Evolutionary conservation across 1,140 invertebrate species (phyloP).

Genomic region (Halesus radiatus): DNA sequence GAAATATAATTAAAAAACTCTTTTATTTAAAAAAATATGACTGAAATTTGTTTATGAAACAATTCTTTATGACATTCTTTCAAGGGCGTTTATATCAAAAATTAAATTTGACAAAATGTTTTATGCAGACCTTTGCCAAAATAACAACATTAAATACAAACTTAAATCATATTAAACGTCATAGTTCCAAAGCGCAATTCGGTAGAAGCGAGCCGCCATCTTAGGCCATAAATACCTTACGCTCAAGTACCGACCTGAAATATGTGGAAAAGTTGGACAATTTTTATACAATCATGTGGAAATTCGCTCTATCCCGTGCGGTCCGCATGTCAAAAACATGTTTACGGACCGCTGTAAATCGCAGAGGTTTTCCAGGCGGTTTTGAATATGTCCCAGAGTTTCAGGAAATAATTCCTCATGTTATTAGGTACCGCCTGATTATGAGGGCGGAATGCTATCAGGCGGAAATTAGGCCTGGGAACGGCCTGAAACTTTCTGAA

Average conservation of each 20-base stretch:
- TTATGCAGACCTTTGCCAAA: background rate
- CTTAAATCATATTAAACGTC: too few relatives aligned
- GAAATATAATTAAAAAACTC: too few relatives aligned
- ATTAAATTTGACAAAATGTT: too few relatives aligned
- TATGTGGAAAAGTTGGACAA: constrained; percentile 8
- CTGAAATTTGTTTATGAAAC: too few relatives aligned
- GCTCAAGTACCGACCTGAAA: background rate
- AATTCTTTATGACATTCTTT: too few relatives aligned
- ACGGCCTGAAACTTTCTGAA: background rate
- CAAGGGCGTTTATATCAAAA: too few relatives aligned
- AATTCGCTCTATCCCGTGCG: background rate
- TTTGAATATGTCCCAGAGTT: constrained; percentile 6
- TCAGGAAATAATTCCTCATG: constrained; percentile 11
- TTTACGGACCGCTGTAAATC: constrained; percentile 10
- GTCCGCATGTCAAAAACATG: constrained; percentile 17
- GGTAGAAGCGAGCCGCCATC: too few relatives aligned
- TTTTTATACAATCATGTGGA: constrained; percentile 4
- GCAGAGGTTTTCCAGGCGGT: background rate
- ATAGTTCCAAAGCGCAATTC: too few relatives aligned
- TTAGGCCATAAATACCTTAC: background rate
- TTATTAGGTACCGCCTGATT: background rate
- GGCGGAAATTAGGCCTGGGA: background rate
- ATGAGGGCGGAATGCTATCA: background rate
- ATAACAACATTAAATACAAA: too few relatives aligned
- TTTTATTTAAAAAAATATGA: too few relatives aligned